Percentiles rank a stretch among this genome's conserved stretches.
phyloP scores from a whole-genome alignment of 2,797 vertebrate genomes.

The Platyrinchus mystaceus region DNA sequence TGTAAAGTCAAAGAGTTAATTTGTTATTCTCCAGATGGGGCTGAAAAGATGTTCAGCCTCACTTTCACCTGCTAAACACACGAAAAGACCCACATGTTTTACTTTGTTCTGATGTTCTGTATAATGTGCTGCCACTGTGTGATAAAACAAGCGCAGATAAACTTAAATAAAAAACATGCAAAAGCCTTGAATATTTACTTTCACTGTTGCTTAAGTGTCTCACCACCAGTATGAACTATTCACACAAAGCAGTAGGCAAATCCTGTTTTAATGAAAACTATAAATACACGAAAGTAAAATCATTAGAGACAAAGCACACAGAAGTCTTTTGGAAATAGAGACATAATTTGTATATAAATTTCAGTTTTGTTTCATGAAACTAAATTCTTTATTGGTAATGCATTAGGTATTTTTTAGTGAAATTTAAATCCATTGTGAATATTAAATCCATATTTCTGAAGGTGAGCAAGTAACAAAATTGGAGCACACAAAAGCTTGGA shows the following conservation, averaged over 20 bases:
- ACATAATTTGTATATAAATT: neutral
- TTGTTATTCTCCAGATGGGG: slow-evolving; percentile 20
- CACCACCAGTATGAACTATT: neutral
- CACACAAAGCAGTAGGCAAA: neutral
- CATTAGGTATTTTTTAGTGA: slow-evolving; percentile 13
- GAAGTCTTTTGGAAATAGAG: neutral
- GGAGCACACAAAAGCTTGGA: neutral
- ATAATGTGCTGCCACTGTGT: neutral
- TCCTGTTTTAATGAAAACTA: neutral
- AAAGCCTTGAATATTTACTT: neutral
- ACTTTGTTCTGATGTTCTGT: neutral
- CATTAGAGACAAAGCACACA: neutral
- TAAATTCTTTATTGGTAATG: slow-evolving; percentile 15
- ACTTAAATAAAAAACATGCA: neutral
- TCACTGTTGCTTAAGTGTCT: neutral
- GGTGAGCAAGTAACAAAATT: neutral
- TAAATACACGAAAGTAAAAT: slow-evolving; percentile 26
- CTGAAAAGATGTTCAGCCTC: neutral
- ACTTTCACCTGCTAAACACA: neutral
- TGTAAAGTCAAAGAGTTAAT: slow-evolving; percentile 14
- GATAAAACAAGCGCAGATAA: neutral
- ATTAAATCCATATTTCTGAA: slow-evolving; percentile 59
- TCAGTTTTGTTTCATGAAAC: slow-evolving; percentile 3
- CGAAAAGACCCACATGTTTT: neutral
- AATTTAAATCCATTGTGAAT: slow-evolving; percentile 34